Percentiles rank a stretch among this genome's conserved stretches.
Conservation (phyloP, 2,888 invertebrate species). For the Melanchra persicariae region DNA sequence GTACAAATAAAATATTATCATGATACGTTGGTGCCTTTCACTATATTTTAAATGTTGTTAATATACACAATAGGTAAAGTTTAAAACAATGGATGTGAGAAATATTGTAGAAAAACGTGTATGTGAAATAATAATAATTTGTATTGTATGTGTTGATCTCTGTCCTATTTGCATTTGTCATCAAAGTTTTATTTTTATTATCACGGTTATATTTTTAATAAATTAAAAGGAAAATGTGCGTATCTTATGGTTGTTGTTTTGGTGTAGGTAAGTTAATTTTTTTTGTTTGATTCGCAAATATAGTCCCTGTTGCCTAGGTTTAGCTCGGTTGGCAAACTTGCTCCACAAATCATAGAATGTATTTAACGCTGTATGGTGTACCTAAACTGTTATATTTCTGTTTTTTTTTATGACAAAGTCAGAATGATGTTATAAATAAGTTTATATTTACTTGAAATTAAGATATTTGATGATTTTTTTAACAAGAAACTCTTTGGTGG, state of each 20-base stretch:
- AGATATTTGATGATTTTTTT: neutral
- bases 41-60: slow-evolving; percentile 63
- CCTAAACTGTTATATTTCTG: neutral
- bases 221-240: slow-evolving; percentile 26
- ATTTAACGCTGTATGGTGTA: neutral
- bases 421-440: neutral
- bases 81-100: slow-evolving; percentile 22
- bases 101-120: slow-evolving; percentile 29
- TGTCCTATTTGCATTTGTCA: slow-evolving; percentile 62
- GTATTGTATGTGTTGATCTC: slow-evolving; percentile 66
- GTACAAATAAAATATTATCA: slow-evolving; percentile 59
- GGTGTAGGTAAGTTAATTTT: slow-evolving; percentile 55
- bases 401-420: no score
- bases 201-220: slow-evolving; percentile 32
- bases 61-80: slow-evolving; percentile 47
- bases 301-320: slow-evolving; percentile 46
- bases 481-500: neutral
- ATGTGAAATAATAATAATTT: slow-evolving; percentile 29
- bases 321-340: neutral
- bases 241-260: slow-evolving; percentile 60
- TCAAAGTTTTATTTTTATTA: slow-evolving; percentile 41
- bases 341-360: neutral
- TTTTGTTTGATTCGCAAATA: slow-evolving; percentile 50
- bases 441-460: neutral
- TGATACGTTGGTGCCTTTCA: slow-evolving; percentile 72